Evolutionary conservation across 2,797 vertebrate genomes (phyloP), one percentile per base, ranked within the genome.

Genomic region (Peromyscus nudipes): DNA sequence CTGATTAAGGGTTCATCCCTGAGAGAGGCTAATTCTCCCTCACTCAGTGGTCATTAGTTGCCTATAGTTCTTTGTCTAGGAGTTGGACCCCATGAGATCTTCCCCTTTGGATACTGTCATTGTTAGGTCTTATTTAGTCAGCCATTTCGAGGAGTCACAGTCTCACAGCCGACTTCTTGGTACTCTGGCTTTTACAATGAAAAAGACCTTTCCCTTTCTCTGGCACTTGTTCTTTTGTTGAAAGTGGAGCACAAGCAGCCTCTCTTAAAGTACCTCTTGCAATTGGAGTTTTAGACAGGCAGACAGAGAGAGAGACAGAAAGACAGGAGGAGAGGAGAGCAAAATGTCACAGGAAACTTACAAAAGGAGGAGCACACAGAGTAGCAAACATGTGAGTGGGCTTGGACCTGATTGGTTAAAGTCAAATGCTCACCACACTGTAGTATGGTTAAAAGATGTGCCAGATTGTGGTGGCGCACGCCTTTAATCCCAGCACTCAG

Each of bases 161-260:
- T 60, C 23, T 82, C n/a, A 37, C 1, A 60, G 23, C 55, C 27
- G 79, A 37, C 19, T 37, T 81, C 34, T 60, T 81, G 34, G 21
- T 37, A 60, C 37, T 82, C 80, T 60, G 80, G n/a, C 12, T 40
- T n/a, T 82, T 60, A 82, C 21, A 37, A 37, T 37, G 25, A 37
- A 37, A 80, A 37, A 21, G 60, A 12, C 43, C 0, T 75, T 67
- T 67, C 79, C 43, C 0, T 75, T 67, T 85, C 79, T 92, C 92
- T 87, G 86, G 84, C 71, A 84, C 95, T 92, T 91, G 46, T 91
- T 95, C 83, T 65, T 96, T 97, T 76, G 0, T 90, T 93, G 95
- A 96, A 95, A 96, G 92, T 46, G 4, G 31, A 93, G 85, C 37
- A 83, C 14, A 82, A 92, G 75, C 92, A 96, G 19, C 65, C 79